Base-by-base conservation (phyloP, 2,113 vertebrate genomes). In the Platichthys flesus region DNA sequence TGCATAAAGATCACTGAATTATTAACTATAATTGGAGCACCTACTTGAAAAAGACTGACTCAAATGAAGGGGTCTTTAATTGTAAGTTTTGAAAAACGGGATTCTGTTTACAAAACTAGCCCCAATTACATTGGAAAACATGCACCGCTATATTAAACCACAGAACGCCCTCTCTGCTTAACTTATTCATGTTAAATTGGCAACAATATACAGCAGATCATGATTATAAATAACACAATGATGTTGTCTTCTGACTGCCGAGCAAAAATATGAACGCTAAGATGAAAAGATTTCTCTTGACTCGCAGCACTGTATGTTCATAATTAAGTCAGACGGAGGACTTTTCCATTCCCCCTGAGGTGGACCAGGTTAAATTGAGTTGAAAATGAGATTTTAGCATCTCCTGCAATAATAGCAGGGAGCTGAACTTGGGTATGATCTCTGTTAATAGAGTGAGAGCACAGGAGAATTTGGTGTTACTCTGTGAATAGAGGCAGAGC, bases 311-410 rank as follows among this genome's bases (percentile, higher is more conserved):
- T 66, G 42, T 64, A 65, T 80, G 62, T 80, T 88, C 73, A 78
- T 89, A 88, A 92, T 93, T 87, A 90, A 87, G 85, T 76, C 64
- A 73, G 79, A 81, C 66, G 47, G 73, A 83, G 84, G 85, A 85
- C 85, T 79, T 79, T 83, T 72, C 76, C 78, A 70, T 79, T 71
- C 51, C 79, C 89, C 90, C 75, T 5, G 88, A 92, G 92, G 87
- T 79, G 78, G 87, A 83, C 88, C 90, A 91, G 93, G 94, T 94
- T 95, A 94, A 95, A 94, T 94, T 94, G 94, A 94, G 91, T 94
- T 94, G 94, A 94, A 94, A 94, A 95, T 94, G 90, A 94, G 92
- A 91, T 94, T 94, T 94, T 93, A 94, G 92, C 94, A 92, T 92
- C 91, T 88, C 81, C 91, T 87, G 88, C 90, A 89, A 88, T 93